Percentiles rank a stretch among this genome's conserved stretches.
These are phyloP conservation scores for Notolabrus celidotus DNA, from an alignment of 2,797 vertebrate genomes.

Conservation along the genomic window DNA sequence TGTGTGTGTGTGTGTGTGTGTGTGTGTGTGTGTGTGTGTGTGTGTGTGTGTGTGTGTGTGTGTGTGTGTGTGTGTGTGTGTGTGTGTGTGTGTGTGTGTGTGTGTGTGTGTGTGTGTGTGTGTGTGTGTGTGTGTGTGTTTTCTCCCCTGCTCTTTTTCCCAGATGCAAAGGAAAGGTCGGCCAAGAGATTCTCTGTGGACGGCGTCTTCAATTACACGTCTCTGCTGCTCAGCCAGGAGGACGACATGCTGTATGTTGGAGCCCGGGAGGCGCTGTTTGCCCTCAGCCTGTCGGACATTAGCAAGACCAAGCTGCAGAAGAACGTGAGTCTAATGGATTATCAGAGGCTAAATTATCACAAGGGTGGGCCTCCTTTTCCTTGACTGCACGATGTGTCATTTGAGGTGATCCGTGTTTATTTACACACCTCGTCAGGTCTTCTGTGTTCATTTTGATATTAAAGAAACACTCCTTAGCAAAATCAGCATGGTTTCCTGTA, in stretches of 20 bases:
- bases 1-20: too few species aligned
- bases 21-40: too few species aligned
- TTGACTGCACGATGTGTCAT: not conserved
- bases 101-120: too few species aligned
- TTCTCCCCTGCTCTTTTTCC: slow-evolving; percentile 34
- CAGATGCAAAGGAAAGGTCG: slow-evolving; percentile 84
- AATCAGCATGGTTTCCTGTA: not conserved
- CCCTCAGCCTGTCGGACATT: slow-evolving; percentile 86
- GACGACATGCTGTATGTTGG: slow-evolving; percentile 90
- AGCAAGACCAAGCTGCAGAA: slow-evolving; percentile 81
- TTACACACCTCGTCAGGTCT: not conserved
- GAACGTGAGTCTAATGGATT: slow-evolving; percentile 71
- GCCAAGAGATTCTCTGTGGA: slow-evolving; percentile 86
- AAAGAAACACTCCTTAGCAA: not conserved
- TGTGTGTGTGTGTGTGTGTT: slow-evolving; percentile 33
- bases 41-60: too few species aligned
- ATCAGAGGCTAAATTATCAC: not conserved
- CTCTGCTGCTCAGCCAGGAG: slow-evolving; percentile 90
- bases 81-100: too few species aligned
- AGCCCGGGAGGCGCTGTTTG: slow-evolving; percentile 90
- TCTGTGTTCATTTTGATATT: not conserved
- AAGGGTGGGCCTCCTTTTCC: too few species aligned
- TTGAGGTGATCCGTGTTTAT: not conserved
- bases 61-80: too few species aligned
- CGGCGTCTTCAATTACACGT: slow-evolving; percentile 89